Percentiles rank a stretch among this genome's conserved stretches.
These are phyloP conservation scores for Anhinga anhinga DNA, from an alignment of 2,113 vertebrate species.

Conservation along the genomic window DNA sequence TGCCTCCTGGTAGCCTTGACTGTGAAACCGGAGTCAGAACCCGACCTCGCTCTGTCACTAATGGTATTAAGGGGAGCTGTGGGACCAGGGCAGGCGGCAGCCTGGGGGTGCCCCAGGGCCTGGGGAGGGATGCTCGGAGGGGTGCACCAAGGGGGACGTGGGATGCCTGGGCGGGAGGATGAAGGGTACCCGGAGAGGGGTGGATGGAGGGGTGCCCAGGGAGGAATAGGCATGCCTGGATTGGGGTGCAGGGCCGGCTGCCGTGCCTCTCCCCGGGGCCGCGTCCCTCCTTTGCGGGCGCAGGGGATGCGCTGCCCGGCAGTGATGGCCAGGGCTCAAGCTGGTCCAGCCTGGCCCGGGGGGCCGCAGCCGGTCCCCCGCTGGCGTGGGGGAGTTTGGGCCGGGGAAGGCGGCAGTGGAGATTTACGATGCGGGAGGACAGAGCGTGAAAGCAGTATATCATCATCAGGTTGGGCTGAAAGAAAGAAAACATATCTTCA, in stretches of 20 bases:
- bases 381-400: slow-evolving; percentile 81
- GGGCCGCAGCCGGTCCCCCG: slow-evolving; percentile 77
- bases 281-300: accelerated
- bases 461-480: slow-evolving; percentile 95
- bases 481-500: slow-evolving; percentile 98
- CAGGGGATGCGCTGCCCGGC: neutral
- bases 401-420: slow-evolving; percentile 75
- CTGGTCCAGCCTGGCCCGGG: neutral
- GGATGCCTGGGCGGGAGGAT: neutral
- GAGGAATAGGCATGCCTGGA: neutral
- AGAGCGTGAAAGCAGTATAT: slow-evolving; percentile 95
- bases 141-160: accelerated
- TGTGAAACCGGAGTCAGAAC: slow-evolving; percentile 60
- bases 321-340: neutral
- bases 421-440: slow-evolving; percentile 91
- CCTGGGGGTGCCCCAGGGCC: slow-evolving; percentile 57
- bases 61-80: slow-evolving; percentile 69
- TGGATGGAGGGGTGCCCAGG: neutral
- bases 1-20: slow-evolving; percentile 64
- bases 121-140: neutral
- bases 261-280: accelerated
- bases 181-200: neutral
- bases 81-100: neutral
- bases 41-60: slow-evolving; percentile 59
- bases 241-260: neutral